Conservation (phyloP, 2,797 vertebrate genomes). For the Knipowitschia caucasica region DNA sequence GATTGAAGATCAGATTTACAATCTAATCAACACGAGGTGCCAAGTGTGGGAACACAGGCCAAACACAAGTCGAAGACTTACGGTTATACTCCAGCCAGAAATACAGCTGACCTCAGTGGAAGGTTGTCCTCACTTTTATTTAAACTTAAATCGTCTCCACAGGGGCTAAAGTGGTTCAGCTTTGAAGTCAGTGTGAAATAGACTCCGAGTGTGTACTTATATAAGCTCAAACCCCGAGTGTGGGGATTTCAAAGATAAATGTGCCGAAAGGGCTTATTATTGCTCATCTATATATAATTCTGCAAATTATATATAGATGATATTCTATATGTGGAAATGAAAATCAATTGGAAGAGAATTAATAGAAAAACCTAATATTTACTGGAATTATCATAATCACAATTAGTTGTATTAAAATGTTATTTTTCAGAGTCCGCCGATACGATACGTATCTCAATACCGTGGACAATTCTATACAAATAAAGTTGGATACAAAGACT, state of each 20-base stretch:
- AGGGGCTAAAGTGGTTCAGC: not conserved
- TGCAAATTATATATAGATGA: not conserved
- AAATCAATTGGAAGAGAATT: not conserved
- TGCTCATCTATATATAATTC: slow-evolving; percentile 43
- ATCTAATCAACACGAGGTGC: slow-evolving; percentile 38
- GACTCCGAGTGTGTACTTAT: not conserved
- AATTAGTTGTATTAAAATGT: too few relatives aligned
- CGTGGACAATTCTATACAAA: too few relatives aligned
- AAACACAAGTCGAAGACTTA: slow-evolving; percentile 30
- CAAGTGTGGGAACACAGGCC: slow-evolving; percentile 12
- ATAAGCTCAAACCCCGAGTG: not conserved
- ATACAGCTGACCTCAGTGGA: slow-evolving; percentile 24
- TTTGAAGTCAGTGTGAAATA: slow-evolving; percentile 13
- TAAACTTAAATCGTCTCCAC: slow-evolving; percentile 2
- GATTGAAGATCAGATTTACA: slow-evolving; percentile 58
- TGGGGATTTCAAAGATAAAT: slow-evolving; percentile 24
- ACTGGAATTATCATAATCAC: too few relatives aligned
- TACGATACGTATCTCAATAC: too few relatives aligned
- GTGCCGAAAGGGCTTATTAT: slow-evolving; percentile 11
- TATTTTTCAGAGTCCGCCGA: too few relatives aligned
- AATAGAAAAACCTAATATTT: too few relatives aligned
- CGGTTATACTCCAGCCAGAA: slow-evolving; percentile 23
- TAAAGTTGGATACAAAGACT: too few relatives aligned
- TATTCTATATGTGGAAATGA: not conserved
- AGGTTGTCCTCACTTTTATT: slow-evolving; percentile 26